These are phyloP conservation scores for Trachelus stipa DNA, from an alignment of 2,888 invertebrate species.

Conservation along the genomic window DNA sequence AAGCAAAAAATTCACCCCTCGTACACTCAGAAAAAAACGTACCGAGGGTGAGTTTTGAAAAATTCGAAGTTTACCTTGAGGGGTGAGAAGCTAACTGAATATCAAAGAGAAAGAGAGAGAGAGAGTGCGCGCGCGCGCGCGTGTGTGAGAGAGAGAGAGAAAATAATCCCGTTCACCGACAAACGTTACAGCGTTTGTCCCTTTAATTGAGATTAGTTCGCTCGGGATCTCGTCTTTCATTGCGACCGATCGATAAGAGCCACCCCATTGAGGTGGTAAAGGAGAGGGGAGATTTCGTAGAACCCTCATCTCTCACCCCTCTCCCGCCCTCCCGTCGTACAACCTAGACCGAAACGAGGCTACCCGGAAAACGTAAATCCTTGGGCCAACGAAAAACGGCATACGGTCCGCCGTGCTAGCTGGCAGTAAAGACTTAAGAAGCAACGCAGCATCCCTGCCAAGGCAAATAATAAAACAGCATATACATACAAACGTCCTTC, in stretches of 20 bases:
- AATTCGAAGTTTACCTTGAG: neutral
- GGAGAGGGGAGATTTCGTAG: neutral
- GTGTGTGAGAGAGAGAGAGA: neutral
- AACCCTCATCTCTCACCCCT: neutral
- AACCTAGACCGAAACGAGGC: neutral
- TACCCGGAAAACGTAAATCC: neutral
- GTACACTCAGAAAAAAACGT: neutral
- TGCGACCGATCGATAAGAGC: conserved; percentile 48
- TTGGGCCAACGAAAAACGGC: neutral
- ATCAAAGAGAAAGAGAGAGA: neutral
- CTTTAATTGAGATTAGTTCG: conserved; percentile 47
- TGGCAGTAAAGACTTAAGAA: too few species aligned
- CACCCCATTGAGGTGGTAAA: neutral
- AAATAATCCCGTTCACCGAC: neutral
- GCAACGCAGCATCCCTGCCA: too few species aligned
- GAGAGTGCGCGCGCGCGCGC: too few species aligned
- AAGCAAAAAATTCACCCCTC: neutral
- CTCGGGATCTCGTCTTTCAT: conserved; percentile 50
- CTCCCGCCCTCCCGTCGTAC: too few species aligned
- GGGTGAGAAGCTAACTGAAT: neutral
- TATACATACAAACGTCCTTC: too few species aligned
- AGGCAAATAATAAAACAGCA: too few species aligned
- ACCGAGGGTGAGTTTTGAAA: neutral
- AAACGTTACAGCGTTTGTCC: conserved; percentile 31
- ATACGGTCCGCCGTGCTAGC: too few species aligned